Conservation (phyloP, 2,113 vertebrate genomes). For the Psittacus erithacus region DNA sequence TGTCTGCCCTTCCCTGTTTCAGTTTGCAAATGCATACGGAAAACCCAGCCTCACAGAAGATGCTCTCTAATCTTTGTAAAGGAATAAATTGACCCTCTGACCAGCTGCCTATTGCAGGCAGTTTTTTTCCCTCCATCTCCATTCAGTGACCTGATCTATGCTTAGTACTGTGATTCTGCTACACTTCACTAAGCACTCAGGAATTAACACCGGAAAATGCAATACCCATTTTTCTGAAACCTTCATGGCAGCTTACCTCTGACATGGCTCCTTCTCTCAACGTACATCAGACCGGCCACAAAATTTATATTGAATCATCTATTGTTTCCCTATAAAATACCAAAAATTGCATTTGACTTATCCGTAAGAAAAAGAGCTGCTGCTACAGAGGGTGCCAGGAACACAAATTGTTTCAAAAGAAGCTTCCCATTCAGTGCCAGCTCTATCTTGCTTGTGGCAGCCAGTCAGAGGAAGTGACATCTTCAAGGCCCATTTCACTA, state of each 20-base stretch:
- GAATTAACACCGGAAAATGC: neutral
- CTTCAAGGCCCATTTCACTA: neutral
- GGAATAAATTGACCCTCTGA: neutral
- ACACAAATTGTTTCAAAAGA: neutral
- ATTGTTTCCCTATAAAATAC: neutral
- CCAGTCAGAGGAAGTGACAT: accelerated
- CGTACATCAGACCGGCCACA: neutral
- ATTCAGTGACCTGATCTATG: neutral
- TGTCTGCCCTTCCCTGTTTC: neutral
- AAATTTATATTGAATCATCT: neutral
- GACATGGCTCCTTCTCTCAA: neutral
- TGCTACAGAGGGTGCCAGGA: neutral
- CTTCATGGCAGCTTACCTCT: neutral
- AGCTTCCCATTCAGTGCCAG: neutral
- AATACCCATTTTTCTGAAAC: neutral
- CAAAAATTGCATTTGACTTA: neutral
- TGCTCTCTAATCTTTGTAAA: neutral
- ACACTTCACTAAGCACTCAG: neutral
- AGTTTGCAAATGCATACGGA: neutral
- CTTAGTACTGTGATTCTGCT: neutral
- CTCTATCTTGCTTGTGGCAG: neutral
- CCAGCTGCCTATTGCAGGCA: neutral
- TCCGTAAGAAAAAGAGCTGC: neutral
- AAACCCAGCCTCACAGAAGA: neutral
- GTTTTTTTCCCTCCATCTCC: neutral